Percentiles rank a stretch among this genome's conserved stretches.
These are phyloP conservation scores for Odontesthes bonariensis DNA, from an alignment of 2,113 vertebrate genomes.

Conservation along the genomic window DNA sequence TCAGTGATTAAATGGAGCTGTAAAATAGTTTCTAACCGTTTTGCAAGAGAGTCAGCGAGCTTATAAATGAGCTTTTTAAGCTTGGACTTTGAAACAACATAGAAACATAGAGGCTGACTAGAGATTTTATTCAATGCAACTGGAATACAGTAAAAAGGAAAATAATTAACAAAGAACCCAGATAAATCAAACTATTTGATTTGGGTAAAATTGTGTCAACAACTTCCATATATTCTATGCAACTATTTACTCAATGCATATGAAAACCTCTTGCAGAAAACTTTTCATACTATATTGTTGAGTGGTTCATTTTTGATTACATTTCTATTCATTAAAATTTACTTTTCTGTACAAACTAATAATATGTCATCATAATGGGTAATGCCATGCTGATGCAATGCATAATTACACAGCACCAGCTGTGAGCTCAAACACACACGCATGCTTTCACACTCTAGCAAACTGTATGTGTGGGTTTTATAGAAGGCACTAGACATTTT, in stretches of 20 bases:
- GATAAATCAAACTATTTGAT: background rate
- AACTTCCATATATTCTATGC: background rate
- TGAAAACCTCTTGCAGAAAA: background rate
- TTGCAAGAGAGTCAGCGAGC: background rate
- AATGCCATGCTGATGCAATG: constrained; percentile 22
- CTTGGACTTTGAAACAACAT: background rate
- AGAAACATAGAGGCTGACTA: background rate
- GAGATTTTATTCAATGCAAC: background rate
- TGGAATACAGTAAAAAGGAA: background rate
- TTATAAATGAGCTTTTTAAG: background rate
- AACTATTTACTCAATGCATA: background rate
- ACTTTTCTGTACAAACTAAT: constrained; percentile 14
- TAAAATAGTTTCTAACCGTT: background rate
- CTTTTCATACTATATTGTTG: background rate
- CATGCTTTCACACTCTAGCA: background rate
- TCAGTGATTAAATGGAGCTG: constrained; percentile 9
- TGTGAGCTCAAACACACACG: background rate
- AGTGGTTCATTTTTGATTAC: background rate
- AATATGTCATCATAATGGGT: constrained; percentile 23
- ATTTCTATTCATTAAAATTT: background rate
- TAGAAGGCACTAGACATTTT: constrained; percentile 29
- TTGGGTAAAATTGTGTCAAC: too few species aligned
- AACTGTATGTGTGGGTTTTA: constrained; percentile 19
- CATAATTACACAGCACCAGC: constrained; percentile 28
- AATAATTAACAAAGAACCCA: too few species aligned